phyloP scores from a whole-genome alignment of 2,797 vertebrate species.

The Silurus aristotelis region DNA sequence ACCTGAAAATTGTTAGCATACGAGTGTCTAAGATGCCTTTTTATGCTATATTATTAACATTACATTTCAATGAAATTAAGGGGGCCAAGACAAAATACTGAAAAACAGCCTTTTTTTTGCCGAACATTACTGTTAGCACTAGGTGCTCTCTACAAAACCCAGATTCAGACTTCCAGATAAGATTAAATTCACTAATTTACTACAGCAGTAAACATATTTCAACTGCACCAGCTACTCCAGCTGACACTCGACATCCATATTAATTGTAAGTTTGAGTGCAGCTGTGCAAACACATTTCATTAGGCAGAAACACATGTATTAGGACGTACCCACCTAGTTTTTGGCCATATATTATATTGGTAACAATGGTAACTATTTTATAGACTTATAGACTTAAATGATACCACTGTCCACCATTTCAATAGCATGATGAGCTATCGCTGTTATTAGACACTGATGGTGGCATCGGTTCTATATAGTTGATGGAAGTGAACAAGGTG shows the following conservation, averaged over 20 bases:
- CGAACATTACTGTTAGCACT: neutral
- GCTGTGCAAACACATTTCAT: neutral
- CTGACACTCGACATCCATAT: neutral
- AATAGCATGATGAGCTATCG: neutral
- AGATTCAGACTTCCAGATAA: neutral
- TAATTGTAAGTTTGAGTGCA: neutral
- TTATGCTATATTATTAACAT: neutral
- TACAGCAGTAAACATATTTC: neutral
- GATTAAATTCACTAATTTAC: neutral
- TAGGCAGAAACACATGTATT: neutral
- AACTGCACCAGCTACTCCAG: neutral
- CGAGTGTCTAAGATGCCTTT: neutral
- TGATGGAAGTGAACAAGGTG: slow-evolving; percentile 38
- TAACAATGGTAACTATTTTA: too few species aligned
- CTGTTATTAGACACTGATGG: neutral
- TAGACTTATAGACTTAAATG: neutral
- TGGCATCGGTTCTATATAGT: neutral
- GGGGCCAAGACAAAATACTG: neutral
- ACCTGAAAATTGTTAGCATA: neutral
- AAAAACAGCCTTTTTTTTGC: neutral
- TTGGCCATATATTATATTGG: neutral
- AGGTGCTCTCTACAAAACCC: neutral
- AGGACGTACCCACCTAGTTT: neutral
- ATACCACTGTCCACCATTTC: neutral
- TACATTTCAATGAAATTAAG: neutral